A percentile compares a stretch with the other conserved stretches of the same genome.
These are phyloP conservation scores for Neosilurus mollespiculum DNA, from an alignment of 2,797 vertebrate species.

Conservation along the genomic window DNA sequence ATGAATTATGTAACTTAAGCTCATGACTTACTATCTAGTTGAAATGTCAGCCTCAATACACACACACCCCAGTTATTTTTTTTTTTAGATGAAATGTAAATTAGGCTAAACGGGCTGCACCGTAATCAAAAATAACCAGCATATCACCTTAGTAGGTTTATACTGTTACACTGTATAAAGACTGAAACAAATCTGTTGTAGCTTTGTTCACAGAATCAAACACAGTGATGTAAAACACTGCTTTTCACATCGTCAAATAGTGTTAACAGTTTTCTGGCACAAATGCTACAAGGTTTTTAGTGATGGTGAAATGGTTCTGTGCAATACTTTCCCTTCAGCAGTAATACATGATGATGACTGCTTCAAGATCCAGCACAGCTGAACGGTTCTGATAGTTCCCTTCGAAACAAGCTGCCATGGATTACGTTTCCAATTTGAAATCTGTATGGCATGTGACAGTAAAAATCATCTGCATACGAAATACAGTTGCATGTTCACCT, in stretches of 20 bases:
- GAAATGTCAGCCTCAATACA: neutral
- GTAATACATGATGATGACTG: neutral
- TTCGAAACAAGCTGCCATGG: constrained; percentile 37
- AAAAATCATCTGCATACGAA: constrained; percentile 25
- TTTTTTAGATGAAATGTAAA: neutral
- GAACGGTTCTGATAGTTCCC: neutral
- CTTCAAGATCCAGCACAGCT: neutral
- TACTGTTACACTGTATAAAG: neutral
- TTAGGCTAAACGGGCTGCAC: neutral
- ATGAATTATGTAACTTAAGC: neutral
- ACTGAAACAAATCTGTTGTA: neutral
- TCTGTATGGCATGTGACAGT: neutral
- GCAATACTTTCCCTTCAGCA: neutral
- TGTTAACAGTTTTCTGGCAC: constrained; percentile 1
- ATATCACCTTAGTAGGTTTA: neutral
- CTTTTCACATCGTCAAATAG: neutral
- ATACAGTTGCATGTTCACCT: neutral
- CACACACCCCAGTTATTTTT: neutral
- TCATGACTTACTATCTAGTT: neutral
- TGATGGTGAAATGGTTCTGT: neutral
- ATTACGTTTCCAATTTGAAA: constrained; percentile 27
- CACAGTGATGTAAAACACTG: constrained; percentile 2
- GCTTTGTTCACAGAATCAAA: neutral
- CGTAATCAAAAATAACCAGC: neutral
- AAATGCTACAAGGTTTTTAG: constrained; percentile 32